Conservation (phyloP, 2,888 invertebrate species). For the Laothoe populi region DNA sequence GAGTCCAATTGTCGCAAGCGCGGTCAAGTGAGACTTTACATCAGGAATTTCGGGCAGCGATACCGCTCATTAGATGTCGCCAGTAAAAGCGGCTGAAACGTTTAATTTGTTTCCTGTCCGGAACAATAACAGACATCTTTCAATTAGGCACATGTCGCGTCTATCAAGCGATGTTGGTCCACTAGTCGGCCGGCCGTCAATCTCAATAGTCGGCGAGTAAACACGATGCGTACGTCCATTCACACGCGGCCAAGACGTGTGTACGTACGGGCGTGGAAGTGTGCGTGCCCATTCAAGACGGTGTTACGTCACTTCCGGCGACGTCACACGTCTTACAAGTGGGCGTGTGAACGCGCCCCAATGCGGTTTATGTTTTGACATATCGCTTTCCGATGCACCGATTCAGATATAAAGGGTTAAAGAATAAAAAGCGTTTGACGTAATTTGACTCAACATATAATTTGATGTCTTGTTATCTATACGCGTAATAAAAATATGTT, state of each 20-base stretch:
- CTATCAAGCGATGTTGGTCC: constrained; percentile 62
- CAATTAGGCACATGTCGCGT: constrained; percentile 65
- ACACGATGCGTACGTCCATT: constrained; percentile 69
- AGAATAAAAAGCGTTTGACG: constrained; percentile 8
- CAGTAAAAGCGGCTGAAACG: constrained; percentile 48
- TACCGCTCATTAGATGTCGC: constrained; percentile 61
- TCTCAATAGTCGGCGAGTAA: constrained; percentile 62
- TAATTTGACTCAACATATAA: constrained; percentile 30
- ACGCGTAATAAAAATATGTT: neutral
- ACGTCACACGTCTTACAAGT: constrained; percentile 76
- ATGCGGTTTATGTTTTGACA: constrained; percentile 68
- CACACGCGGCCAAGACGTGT: constrained; percentile 54
- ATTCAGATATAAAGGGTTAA: constrained; percentile 67
- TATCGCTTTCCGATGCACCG: constrained; percentile 49
- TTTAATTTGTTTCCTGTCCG: constrained; percentile 58
- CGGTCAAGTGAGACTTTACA: constrained; percentile 71
- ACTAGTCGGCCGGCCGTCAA: constrained; percentile 62
- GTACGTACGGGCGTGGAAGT: constrained; percentile 46
- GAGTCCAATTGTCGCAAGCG: constrained; percentile 61
- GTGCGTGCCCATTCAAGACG: constrained; percentile 78
- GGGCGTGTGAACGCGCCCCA: constrained; percentile 73
- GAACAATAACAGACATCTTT: constrained; percentile 63
- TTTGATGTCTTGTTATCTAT: constrained; percentile 12
- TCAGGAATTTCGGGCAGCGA: constrained; percentile 50
- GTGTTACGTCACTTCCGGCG: constrained; percentile 75